A percentile compares a stretch with the other conserved stretches of the same genome.
Conservation (phyloP, 2,113 vertebrate genomes). For the Tor tambroides region DNA sequence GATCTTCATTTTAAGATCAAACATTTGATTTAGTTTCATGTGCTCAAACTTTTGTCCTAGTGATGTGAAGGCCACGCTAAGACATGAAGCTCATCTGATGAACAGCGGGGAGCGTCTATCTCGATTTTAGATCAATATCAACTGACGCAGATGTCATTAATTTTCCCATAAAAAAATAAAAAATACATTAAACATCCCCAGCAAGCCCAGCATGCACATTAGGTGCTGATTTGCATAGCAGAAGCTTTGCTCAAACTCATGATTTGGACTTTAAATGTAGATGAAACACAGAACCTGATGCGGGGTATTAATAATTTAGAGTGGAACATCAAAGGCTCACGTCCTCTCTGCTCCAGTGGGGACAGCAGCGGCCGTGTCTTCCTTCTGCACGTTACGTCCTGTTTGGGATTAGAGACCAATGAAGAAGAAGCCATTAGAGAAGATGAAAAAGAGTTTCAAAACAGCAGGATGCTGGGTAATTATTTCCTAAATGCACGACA, state of each 20-base stretch:
- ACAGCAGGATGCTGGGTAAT: slow-evolving; percentile 83
- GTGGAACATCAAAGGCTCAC: slow-evolving; percentile 79
- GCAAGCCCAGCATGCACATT: slow-evolving; percentile 63
- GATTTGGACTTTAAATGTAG: slow-evolving; percentile 66
- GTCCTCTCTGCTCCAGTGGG: slow-evolving; percentile 95
- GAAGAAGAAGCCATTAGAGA: slow-evolving; percentile 85
- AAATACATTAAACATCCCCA: slow-evolving; percentile 58
- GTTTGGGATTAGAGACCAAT: slow-evolving; percentile 81
- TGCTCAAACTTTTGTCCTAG: slow-evolving; percentile 55
- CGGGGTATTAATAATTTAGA: slow-evolving; percentile 67
- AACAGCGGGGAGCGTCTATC: slow-evolving; percentile 66
- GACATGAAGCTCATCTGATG: slow-evolving; percentile 60
- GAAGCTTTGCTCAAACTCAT: slow-evolving; percentile 56
- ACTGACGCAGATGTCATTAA: slow-evolving; percentile 73
- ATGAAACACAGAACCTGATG: slow-evolving; percentile 64
- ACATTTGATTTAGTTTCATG: slow-evolving; percentile 40
- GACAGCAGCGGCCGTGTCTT: slow-evolving; percentile 93
- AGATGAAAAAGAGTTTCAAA: slow-evolving; percentile 81
- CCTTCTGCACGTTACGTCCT: slow-evolving; percentile 98
- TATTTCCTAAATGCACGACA: slow-evolving; percentile 81
- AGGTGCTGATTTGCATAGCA: slow-evolving; percentile 66
- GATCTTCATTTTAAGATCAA: neutral
- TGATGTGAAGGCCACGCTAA: slow-evolving; percentile 63
- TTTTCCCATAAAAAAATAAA: slow-evolving; percentile 60
- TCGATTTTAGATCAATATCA: slow-evolving; percentile 71